These are phyloP conservation scores for Ranitomeya variabilis DNA, from an alignment of 2,113 vertebrate species.

Conservation along the genomic window DNA sequence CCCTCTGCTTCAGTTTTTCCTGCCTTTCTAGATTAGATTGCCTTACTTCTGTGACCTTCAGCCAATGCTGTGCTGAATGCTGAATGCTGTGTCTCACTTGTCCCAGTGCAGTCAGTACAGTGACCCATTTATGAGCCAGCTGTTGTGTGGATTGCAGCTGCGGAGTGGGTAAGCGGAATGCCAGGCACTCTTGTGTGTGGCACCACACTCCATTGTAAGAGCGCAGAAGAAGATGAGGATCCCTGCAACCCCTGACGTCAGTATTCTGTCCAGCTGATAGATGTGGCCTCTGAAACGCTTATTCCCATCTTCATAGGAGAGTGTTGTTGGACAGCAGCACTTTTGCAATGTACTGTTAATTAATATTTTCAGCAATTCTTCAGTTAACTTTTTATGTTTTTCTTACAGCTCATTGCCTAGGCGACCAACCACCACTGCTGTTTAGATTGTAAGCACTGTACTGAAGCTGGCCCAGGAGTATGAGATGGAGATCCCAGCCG, in stretches of 20 bases:
- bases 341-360: no score
- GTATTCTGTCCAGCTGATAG: background rate
- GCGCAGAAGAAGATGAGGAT: conserved; percentile 61
- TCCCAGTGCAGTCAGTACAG: conserved; percentile 63
- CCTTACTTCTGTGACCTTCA: conserved; percentile 57
- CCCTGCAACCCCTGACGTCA: conserved; percentile 61
- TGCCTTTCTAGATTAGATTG: conserved; percentile 61
- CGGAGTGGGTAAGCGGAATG: conserved; percentile 63
- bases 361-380: no score
- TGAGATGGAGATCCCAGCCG: no score
- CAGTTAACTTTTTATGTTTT: no score
- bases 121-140: conserved; percentile 71
- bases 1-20: conserved; percentile 50
- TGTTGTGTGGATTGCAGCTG: conserved; percentile 72
- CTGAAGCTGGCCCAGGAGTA: no score
- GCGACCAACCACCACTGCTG: no score
- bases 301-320: no score
- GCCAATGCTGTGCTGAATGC: conserved; percentile 57
- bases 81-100: conserved; percentile 66
- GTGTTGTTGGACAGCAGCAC: no score
- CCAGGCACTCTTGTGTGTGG: conserved; percentile 63
- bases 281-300: background rate
- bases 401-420: no score
- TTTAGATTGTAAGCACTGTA: no score
- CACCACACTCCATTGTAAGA: conserved; percentile 50